Conservation (phyloP, 2,113 vertebrate species). For the Carlito syrichta region DNA sequence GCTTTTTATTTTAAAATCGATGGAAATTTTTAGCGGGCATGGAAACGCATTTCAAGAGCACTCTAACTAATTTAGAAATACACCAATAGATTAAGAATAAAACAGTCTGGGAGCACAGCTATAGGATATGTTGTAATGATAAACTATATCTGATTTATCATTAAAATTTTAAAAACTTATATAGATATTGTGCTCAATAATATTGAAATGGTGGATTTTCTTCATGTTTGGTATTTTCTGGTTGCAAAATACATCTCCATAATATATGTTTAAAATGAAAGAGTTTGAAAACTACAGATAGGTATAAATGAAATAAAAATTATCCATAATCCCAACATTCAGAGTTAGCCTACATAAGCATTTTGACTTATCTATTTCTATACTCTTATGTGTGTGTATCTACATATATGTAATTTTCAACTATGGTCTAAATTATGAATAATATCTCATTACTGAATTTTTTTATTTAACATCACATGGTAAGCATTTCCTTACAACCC, state of each 20-base stretch:
- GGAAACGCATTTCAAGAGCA: not conserved
- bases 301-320: not conserved
- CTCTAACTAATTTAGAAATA: not conserved
- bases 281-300: constrained; percentile 5
- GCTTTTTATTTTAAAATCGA: not conserved
- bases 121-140: not conserved
- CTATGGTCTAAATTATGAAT: not conserved
- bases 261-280: not conserved
- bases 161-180: not conserved
- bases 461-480: not conserved
- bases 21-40: constrained; percentile 1
- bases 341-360: not conserved
- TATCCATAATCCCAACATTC: not conserved
- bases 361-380: not conserved
- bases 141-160: not conserved
- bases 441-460: not conserved
- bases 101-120: not conserved
- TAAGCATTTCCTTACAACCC: not conserved
- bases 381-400: not conserved
- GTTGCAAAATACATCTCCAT: no score
- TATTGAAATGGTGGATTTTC: not conserved
- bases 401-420: not conserved
- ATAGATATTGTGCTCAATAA: not conserved
- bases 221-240: not conserved
- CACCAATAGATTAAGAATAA: not conserved